phyloP scores from a whole-genome alignment of 35 echinoderm and acorn worm species.

The Stichopus chloronotus region DNA sequence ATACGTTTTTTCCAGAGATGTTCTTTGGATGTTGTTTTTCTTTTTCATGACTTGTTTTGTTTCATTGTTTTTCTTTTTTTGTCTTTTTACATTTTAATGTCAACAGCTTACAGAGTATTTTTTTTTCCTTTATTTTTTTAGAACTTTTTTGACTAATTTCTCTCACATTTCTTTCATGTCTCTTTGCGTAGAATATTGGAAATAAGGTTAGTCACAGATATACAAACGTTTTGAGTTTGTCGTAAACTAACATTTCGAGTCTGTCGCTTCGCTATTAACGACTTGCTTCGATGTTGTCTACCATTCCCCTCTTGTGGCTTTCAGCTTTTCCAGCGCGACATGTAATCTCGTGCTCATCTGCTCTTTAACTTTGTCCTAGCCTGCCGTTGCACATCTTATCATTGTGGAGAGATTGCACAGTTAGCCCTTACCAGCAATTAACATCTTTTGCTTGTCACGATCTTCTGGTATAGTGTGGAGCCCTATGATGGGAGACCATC shows the following conservation, averaged over 20 bases:
- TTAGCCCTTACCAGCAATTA: too few relatives aligned
- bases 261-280: neutral
- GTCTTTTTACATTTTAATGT: slow-evolving; percentile 9
- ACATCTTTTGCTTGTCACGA: too few relatives aligned
- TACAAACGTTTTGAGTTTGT: neutral
- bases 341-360: too few relatives aligned
- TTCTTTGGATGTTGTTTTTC: too few relatives aligned
- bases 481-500: too few relatives aligned
- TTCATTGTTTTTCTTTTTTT: neutral
- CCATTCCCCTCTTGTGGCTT: neutral
- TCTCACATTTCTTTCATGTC: neutral
- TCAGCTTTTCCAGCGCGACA: too few relatives aligned
- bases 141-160: neutral
- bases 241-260: neutral
- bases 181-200: slow-evolving; percentile 50
- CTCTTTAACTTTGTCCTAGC: neutral
- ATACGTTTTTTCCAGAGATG: neutral
- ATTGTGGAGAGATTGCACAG: too few relatives aligned
- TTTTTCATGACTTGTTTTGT: too few relatives aligned
- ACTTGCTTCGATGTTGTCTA: neutral
- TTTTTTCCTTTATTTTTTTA: slow-evolving; percentile 32
- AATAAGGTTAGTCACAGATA: slow-evolving; percentile 21
- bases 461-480: too few relatives aligned
- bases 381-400: neutral
- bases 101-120: neutral